A percentile compares a stretch with the other conserved stretches of the same genome.
Evolutionary conservation across 2,797 vertebrate species (phyloP).

Genomic region (Mus caroli): DNA sequence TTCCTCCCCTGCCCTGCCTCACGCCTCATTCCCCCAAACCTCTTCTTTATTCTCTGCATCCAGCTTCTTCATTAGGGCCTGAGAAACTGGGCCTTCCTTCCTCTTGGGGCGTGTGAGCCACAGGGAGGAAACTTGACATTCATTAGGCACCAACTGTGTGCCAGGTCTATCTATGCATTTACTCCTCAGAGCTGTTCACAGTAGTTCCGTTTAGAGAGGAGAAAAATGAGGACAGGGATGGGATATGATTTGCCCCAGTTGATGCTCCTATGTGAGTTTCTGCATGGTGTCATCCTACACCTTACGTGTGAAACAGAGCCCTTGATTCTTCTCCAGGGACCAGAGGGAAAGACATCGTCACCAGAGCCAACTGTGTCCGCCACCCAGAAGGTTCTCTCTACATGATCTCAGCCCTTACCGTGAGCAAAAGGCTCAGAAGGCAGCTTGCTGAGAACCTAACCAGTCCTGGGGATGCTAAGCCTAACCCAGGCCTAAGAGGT

Average conservation of each 20-base stretch:
- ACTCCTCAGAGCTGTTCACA: neutral
- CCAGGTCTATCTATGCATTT: neutral
- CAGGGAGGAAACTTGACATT: slow-evolving; percentile 60
- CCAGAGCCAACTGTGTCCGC: neutral
- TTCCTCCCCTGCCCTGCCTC: slow-evolving; percentile 76
- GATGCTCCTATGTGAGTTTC: accelerated
- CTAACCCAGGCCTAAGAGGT: neutral
- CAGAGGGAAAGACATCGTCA: neutral
- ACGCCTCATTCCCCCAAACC: slow-evolving; percentile 41
- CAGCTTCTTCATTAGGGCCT: slow-evolving; percentile 49
- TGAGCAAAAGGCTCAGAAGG: neutral
- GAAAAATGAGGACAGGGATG: slow-evolving; percentile 8
- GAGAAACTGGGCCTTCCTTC: slow-evolving; percentile 56
- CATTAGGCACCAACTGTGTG: slow-evolving; percentile 7
- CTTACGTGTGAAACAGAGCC: neutral
- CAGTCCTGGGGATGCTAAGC: neutral
- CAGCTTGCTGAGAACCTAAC: neutral
- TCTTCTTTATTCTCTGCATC: slow-evolving; percentile 16
- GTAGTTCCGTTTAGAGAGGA: slow-evolving; percentile 45
- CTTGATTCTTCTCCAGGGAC: neutral
- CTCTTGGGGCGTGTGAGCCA: neutral
- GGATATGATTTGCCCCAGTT: neutral
- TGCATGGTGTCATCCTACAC: accelerated
- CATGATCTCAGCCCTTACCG: neutral
- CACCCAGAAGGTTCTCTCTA: neutral